Conservation (phyloP, 2,113 vertebrate species). For the Equus przewalskii region DNA sequence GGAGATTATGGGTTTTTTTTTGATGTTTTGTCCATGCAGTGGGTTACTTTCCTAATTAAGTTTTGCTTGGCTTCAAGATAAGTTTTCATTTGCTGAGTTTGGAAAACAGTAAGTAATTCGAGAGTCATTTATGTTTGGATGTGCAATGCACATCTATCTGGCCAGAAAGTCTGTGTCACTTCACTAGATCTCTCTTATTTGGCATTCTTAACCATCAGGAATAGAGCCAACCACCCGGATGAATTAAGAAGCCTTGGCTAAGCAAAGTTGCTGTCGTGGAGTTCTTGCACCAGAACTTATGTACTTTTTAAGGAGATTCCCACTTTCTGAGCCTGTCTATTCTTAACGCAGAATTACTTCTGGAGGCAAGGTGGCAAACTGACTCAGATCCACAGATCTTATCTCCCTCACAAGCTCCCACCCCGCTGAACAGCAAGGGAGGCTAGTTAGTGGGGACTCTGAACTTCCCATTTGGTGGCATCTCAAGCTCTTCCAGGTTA, state of each 20-base stretch:
- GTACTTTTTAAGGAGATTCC: background rate
- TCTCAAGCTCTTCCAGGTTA: background rate
- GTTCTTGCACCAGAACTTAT: background rate
- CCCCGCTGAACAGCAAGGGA: background rate
- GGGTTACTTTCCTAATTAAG: slow-evolving; percentile 37
- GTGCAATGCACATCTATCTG: background rate
- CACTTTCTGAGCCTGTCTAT: background rate
- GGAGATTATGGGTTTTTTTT: background rate
- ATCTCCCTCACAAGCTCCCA: background rate
- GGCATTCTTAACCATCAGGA: background rate
- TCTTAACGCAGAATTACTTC: background rate
- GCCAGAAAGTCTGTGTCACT: background rate
- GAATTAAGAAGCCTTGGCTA: background rate
- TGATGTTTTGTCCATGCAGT: background rate
- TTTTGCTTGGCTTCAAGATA: slow-evolving; percentile 63
- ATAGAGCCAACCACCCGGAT: background rate
- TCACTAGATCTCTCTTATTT: background rate
- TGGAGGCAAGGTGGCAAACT: background rate
- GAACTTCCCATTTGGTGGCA: background rate
- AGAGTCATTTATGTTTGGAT: background rate
- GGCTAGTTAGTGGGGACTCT: background rate
- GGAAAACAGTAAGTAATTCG: background rate
- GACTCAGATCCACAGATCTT: background rate
- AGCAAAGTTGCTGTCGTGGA: background rate
- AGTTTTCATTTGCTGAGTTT: background rate